phyloP scores from a whole-genome alignment of 2,113 vertebrate genomes.

The Zootoca vivipara region DNA sequence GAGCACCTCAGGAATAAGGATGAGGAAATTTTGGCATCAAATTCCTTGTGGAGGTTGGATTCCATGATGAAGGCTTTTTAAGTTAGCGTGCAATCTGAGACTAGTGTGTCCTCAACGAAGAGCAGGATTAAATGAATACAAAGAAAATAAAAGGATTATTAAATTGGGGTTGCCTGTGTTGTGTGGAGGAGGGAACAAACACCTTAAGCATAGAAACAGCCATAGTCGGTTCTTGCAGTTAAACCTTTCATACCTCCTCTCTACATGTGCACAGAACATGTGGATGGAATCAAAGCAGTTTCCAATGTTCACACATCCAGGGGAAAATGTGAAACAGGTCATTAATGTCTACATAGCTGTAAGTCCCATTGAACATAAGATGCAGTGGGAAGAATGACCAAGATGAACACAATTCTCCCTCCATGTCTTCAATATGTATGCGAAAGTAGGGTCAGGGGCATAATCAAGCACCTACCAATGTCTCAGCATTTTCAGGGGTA shows the following conservation, averaged over 20 bases:
- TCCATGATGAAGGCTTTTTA: not conserved
- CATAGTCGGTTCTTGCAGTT: not conserved
- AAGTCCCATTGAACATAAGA: not conserved
- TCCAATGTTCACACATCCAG: not conserved
- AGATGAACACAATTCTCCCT: not conserved
- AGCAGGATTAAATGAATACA: not conserved
- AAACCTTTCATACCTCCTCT: not conserved
- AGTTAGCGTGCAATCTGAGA: not conserved
- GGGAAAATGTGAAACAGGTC: not conserved
- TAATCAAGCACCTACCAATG: not conserved
- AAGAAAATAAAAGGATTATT: not conserved
- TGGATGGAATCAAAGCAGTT: not conserved
- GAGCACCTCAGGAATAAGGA: not conserved
- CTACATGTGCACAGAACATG: not conserved
- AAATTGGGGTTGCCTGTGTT: not conserved
- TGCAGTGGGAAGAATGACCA: not conserved
- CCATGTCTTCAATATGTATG: not conserved
- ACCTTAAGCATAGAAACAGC: not conserved
- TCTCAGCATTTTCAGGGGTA: not conserved
- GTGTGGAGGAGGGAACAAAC: too few species aligned
- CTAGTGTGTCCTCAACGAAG: not conserved
- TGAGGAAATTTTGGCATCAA: not conserved
- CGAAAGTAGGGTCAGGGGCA: not conserved
- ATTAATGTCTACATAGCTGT: not conserved
- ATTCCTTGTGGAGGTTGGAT: not conserved